Evolutionary conservation across 2,888 invertebrate genomes (phyloP).

Genomic region (Pterostichus madidus): DNA sequence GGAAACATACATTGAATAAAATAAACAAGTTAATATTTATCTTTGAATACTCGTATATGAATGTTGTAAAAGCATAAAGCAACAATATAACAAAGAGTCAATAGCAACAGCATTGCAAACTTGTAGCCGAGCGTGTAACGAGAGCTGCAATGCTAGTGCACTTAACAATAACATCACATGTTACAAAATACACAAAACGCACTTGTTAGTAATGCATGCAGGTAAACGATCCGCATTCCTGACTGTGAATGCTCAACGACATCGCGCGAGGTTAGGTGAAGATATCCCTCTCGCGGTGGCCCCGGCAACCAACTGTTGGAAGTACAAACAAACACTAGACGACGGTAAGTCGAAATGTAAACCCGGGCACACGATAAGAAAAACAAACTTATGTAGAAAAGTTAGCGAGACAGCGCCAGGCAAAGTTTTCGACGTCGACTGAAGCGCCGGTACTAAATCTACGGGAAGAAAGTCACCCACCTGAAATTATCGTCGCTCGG

Average conservation of each 20-base stretch:
- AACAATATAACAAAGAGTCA: conserved; percentile 22
- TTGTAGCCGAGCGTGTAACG: not conserved
- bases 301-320: conserved; percentile 49
- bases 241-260: not conserved
- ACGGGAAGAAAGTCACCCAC: conserved; percentile 39
- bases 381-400: conserved; percentile 69
- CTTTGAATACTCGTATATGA: not conserved
- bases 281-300: conserved; percentile 18
- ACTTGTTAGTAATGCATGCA: conserved; percentile 38
- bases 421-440: conserved; percentile 32
- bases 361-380: conserved; percentile 69
- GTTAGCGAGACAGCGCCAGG: conserved; percentile 63
- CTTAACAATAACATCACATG: conserved; percentile 43
- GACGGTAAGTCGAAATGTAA: conserved; percentile 70
- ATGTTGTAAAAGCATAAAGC: no score
- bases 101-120: conserved; percentile 21
- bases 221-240: conserved; percentile 43
- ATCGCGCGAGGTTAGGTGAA: not conserved
- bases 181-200: conserved; percentile 41
- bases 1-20: not conserved
- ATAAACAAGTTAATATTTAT: conserved; percentile 3
- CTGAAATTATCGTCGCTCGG: conserved; percentile 41
- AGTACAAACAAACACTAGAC: conserved; percentile 69
- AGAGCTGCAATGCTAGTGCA: conserved; percentile 14
- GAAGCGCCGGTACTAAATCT: conserved; percentile 28